These are phyloP conservation scores for Eucidaris tribuloides DNA, from an alignment of 35 echinoderm and acorn worm species.

Conservation along the genomic window DNA sequence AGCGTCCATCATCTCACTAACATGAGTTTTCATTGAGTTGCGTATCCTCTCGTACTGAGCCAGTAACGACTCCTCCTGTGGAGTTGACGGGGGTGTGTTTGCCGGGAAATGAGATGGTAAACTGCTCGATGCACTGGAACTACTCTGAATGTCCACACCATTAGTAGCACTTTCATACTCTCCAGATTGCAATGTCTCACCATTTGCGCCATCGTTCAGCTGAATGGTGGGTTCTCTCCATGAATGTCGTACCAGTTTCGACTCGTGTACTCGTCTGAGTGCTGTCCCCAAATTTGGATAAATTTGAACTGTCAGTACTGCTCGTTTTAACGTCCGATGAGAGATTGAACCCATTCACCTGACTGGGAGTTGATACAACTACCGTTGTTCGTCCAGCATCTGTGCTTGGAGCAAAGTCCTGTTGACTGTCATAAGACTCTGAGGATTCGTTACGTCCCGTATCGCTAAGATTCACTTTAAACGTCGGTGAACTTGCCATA, in stretches of 20 bases:
- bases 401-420: conserved; percentile 15
- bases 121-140: not conserved
- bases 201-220: too few relatives aligned
- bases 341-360: too few relatives aligned
- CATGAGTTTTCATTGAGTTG: conserved; percentile 26
- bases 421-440: conserved; percentile 32
- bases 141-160: too few relatives aligned
- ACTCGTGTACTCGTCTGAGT: too few relatives aligned
- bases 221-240: too few relatives aligned
- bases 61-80: conserved; percentile 18
- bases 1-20: conserved; percentile 9
- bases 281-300: too few relatives aligned
- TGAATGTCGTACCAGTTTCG: too few relatives aligned
- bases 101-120: conserved; percentile 5
- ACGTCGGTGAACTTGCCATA: not conserved
- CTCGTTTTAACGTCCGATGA: too few relatives aligned
- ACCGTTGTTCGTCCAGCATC: not conserved
- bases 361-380: too few relatives aligned
- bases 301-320: too few relatives aligned
- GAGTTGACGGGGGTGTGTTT: conserved; percentile 46
- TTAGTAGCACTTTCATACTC: too few relatives aligned
- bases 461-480: conserved; percentile 9
- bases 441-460: conserved; percentile 39
- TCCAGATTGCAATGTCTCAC: too few relatives aligned
- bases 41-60: conserved; percentile 17